Evolutionary conservation across 2,888 invertebrate species (phyloP).

Genomic region (Conops quadrifasciatus): DNA sequence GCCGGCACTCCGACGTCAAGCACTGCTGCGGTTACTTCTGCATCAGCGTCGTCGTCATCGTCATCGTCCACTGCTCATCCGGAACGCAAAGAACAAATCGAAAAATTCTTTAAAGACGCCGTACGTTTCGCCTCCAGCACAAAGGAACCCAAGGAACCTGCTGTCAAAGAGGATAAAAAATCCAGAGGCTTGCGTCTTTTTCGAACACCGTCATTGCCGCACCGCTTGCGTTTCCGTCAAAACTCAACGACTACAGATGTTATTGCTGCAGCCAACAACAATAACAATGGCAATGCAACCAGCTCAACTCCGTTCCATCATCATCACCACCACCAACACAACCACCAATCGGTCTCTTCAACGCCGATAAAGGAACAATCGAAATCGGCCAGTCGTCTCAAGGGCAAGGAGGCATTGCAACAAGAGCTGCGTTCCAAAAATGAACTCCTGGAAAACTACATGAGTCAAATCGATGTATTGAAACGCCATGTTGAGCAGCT

Average conservation of each 20-base stretch:
- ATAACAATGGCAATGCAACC: constrained; percentile 41
- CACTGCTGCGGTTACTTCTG: constrained; percentile 49
- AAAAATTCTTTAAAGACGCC: constrained; percentile 65
- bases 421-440: constrained; percentile 69
- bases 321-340: constrained; percentile 37
- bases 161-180: constrained; percentile 59
- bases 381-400: constrained; percentile 64
- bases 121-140: constrained; percentile 59
- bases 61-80: constrained; percentile 48
- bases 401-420: constrained; percentile 66
- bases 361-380: constrained; percentile 61
- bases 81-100: constrained; percentile 64
- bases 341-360: constrained; percentile 50
- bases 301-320: constrained; percentile 55
- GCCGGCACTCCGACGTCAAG: constrained; percentile 15
- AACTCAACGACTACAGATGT: constrained; percentile 52
- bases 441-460: constrained; percentile 66
- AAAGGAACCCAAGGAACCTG: constrained; percentile 60
- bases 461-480: constrained; percentile 67
- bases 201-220: constrained; percentile 63
- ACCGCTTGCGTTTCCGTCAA: constrained; percentile 61
- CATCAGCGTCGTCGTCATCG: constrained; percentile 38
- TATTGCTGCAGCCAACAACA: constrained; percentile 9
- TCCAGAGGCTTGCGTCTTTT: constrained; percentile 60
- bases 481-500: constrained; percentile 65